Percentiles rank a stretch among this genome's conserved stretches.
Evolutionary conservation across 2,113 vertebrate genomes (phyloP).

Genomic region (Channa argus): DNA sequence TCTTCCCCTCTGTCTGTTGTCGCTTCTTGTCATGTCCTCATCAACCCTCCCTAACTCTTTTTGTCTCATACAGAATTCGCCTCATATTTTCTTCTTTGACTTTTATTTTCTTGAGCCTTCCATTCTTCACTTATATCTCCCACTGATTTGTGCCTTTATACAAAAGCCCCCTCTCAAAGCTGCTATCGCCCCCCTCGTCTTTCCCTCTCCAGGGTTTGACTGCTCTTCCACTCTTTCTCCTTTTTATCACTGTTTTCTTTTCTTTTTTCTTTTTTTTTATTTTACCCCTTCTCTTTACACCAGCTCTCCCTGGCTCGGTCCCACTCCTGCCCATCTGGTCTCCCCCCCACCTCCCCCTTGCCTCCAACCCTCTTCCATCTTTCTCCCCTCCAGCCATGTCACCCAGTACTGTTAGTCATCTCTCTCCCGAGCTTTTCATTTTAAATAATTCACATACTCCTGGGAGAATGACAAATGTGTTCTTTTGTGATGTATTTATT

Average conservation of each 20-base stretch:
- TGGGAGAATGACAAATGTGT: constrained; percentile 73
- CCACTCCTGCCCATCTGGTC: constrained; percentile 75
- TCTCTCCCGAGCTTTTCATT: constrained; percentile 69
- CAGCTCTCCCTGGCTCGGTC: constrained; percentile 59
- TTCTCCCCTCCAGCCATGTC: constrained; percentile 36
- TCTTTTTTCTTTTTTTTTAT: constrained; percentile 22
- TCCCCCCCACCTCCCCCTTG: not conserved
- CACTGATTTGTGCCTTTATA: constrained; percentile 17
- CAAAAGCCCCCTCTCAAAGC: constrained; percentile 3
- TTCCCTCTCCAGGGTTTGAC: not conserved
- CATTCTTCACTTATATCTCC: not conserved
- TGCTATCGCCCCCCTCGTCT: not conserved
- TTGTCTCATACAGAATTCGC: constrained; percentile 17
- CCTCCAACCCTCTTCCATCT: constrained; percentile 24
- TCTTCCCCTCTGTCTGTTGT: constrained; percentile 48
- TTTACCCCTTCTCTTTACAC: constrained; percentile 32
- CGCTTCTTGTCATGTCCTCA: constrained; percentile 45
- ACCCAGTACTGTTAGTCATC: constrained; percentile 47
- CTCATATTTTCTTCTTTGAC: constrained; percentile 19
- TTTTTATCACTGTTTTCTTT: constrained; percentile 16
- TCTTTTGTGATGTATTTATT: constrained; percentile 70
- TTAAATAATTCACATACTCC: constrained; percentile 86
- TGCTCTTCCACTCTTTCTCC: constrained; percentile 25
- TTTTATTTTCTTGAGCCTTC: not conserved
- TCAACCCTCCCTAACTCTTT: constrained; percentile 18